Base-by-base conservation (phyloP, 2,888 invertebrate genomes). In the Zele albiditarsus region DNA sequence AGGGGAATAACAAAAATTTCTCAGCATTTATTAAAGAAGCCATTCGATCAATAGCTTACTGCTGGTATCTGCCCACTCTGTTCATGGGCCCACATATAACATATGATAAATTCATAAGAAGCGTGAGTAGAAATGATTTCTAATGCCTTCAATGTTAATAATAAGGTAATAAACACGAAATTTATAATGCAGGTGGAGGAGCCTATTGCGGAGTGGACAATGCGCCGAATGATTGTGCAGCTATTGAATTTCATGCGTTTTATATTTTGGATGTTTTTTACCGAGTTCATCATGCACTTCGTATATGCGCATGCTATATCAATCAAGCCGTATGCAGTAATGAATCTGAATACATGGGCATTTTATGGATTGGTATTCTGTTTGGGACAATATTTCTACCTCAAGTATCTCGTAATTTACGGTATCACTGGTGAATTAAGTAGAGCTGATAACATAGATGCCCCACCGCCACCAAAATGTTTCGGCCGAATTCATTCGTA, bases 391-490 rank as follows among this genome's bases (percentile, higher is more conserved):
- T 95, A 95, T 90, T 99, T 99, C 88, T 95, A 96, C 87, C 90
- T 96, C 76, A 98, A 98, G 88, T 99, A 99, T 90, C 92, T 97
- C 0, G 93, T 98, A 25, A 91, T 96, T 25, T 99, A 98, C 90
- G 98, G 98, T 0, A 88, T 96, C 33, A 93, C 94, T 14, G 92
- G 94, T 67, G 92, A 93, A 68, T 91, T 97, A 84, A 94, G 95
- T 0, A 88, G 90, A 75, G 90, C 93, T 76, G 90, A 93, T 63
- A 92, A 93, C 79, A 90, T 94, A 71, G 93, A 95, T 76, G 93
- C 96, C 23, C 96, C 96, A 0, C 91, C 92, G 0, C 93, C 93
- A 63, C 97, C 98, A 3, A 93, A 94, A 82, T 99, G 99, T 88
- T 95, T 98, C 78, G 95, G 95, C 23, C 92, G 97, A 80, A 94